Conservation (phyloP, 2,113 vertebrate species). For the Tetraodon nigroviridis region DNA sequence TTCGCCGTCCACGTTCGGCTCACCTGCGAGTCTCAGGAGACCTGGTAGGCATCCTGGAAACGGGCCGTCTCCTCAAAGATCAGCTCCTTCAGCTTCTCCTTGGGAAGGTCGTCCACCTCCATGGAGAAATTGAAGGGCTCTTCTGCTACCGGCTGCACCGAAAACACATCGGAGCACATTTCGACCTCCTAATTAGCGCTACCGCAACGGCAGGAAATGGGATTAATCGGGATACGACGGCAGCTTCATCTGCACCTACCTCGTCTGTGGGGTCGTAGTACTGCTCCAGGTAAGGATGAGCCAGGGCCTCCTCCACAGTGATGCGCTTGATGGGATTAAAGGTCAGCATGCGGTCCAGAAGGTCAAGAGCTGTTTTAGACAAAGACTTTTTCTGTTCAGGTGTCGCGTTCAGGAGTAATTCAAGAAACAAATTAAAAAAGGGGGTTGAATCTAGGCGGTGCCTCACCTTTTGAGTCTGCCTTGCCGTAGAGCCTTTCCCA, state of each 20-base stretch:
- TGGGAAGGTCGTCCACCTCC: conserved; percentile 87
- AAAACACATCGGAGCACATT: not conserved
- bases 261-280: conserved; percentile 90
- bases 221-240: too few relatives aligned
- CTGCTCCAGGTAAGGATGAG: conserved; percentile 88
- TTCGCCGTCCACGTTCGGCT: too few relatives aligned
- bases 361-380: conserved; percentile 77
- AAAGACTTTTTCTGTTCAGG: not conserved
- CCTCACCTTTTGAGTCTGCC: conserved; percentile 78
- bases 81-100: conserved; percentile 87
- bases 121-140: conserved; percentile 87
- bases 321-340: conserved; percentile 90
- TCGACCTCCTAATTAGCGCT: not conserved
- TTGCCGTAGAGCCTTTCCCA: conserved; percentile 81
- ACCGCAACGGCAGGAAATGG: too few relatives aligned
- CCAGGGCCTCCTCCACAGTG: conserved; percentile 85
- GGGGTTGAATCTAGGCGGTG: not conserved
- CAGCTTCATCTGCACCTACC: conserved; percentile 57
- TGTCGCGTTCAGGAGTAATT: not conserved
- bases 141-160: conserved; percentile 80
- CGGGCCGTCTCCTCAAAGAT: conserved; percentile 85
- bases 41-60: conserved; percentile 80
- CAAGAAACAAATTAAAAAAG: not conserved
- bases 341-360: conserved; percentile 87
- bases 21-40: conserved; percentile 70